Percentiles rank a stretch among this genome's conserved stretches.
phyloP scores from a whole-genome alignment of 2,888 invertebrate genomes.

The Drosophila nigricruria region DNA sequence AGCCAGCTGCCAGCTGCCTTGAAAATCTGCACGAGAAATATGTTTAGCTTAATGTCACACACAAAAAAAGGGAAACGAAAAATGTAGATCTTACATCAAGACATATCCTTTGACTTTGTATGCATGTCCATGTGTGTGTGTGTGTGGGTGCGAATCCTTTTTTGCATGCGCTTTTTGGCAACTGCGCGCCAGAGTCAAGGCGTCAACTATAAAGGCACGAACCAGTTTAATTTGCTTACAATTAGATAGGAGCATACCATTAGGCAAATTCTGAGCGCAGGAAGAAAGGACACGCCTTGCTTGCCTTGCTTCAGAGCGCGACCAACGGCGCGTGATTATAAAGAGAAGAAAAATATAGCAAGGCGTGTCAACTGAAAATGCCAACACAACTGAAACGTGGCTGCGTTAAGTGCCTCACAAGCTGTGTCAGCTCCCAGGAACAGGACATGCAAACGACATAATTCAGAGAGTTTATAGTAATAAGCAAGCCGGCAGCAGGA shows the following conservation, averaged over 20 bases:
- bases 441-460: conserved; percentile 64
- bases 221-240: conserved; percentile 65
- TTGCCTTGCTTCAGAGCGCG: neutral
- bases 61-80: neutral
- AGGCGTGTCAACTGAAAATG: conserved; percentile 13
- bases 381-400: conserved; percentile 17
- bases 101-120: conserved; percentile 24
- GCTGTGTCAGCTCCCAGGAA: conserved; percentile 38
- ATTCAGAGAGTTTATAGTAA: conserved; percentile 51
- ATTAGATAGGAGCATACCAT: conserved; percentile 44
- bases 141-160: neutral
- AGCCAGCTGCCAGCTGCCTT: conserved; percentile 45
- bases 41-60: conserved; percentile 22
- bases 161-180: conserved; percentile 11
- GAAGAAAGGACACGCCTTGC: conserved; percentile 27
- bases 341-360: conserved; percentile 18
- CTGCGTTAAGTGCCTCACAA: conserved; percentile 56
- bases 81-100: conserved; percentile 17
- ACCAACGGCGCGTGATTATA: conserved; percentile 44
- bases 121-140: neutral
- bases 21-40: conserved; percentile 45
- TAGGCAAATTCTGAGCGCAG: conserved; percentile 10
- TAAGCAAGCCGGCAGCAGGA: conserved; percentile 25
- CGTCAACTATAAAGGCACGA: conserved; percentile 33
- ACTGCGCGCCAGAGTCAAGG: neutral